Conservation (phyloP, 2,797 vertebrate genomes). For the Sebastes nivosus region DNA sequence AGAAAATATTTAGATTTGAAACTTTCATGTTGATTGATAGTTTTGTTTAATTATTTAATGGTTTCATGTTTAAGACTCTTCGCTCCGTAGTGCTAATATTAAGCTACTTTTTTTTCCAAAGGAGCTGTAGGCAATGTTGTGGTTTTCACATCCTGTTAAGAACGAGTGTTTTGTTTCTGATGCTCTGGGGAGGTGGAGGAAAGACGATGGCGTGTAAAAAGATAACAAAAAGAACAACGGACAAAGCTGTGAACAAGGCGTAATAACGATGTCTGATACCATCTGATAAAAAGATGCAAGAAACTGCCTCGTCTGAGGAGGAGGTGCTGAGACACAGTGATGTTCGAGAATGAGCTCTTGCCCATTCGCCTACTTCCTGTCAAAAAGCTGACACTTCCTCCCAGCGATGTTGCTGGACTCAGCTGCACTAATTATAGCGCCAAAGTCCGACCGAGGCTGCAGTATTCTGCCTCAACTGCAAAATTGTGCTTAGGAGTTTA, state of each 20-base stretch:
- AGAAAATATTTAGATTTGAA: not conserved
- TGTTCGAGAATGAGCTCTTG: constrained; percentile 64
- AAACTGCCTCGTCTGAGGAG: constrained; percentile 68
- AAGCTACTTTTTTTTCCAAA: not conserved
- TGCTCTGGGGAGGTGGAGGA: constrained; percentile 23
- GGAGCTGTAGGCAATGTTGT: not conserved
- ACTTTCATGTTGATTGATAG: not conserved
- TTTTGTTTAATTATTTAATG: not conserved
- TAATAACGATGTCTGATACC: constrained; percentile 60
- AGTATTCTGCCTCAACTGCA: constrained; percentile 74
- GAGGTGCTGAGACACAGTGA: constrained; percentile 80
- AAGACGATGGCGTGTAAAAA: constrained; percentile 18
- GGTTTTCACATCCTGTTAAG: constrained; percentile 6
- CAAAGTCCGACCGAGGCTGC: constrained; percentile 65
- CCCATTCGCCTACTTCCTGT: constrained; percentile 70
- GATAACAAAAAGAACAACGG: constrained; percentile 15
- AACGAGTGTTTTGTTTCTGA: constrained; percentile 6
- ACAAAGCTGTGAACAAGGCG: constrained; percentile 76
- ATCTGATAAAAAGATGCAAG: constrained; percentile 67
- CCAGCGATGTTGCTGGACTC: constrained; percentile 62
- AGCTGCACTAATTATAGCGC: constrained; percentile 59
- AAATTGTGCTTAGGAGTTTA: constrained; percentile 85
- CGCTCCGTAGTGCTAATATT: not conserved
- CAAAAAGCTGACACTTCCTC: constrained; percentile 72
- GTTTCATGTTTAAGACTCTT: not conserved